These are phyloP conservation scores for Misgurnus mizolepis DNA, from an alignment of 2,113 vertebrate species.

Conservation along the genomic window DNA sequence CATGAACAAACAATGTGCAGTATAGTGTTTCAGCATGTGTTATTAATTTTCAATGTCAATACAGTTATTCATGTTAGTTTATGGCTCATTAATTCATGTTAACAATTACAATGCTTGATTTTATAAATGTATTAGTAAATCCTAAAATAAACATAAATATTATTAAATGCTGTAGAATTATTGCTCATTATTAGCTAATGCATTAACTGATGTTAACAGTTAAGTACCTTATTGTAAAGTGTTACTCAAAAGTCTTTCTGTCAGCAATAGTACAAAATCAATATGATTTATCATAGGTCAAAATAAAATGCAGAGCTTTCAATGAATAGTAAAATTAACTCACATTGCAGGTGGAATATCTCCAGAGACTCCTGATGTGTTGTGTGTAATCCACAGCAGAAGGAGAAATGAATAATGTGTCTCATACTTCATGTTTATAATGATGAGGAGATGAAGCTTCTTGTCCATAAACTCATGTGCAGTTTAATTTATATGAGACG, in stretches of 20 bases:
- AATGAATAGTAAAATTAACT: constrained; percentile 62
- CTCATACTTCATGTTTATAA: not conserved
- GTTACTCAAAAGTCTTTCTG: not conserved
- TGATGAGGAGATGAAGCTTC: not conserved
- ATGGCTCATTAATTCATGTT: no score
- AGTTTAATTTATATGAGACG: no score
- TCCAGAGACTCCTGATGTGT: constrained; percentile 83
- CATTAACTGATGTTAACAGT: not conserved
- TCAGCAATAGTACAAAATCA: not conserved
- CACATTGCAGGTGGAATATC: constrained; percentile 96
- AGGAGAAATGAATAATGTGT: constrained; percentile 62
- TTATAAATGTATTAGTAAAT: no score
- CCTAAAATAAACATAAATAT: no score
- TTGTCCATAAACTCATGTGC: not conserved
- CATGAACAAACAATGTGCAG: no score
- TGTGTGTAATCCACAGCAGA: constrained; percentile 80
- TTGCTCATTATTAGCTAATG: no score
- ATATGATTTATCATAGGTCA: not conserved
- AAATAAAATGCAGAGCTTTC: not conserved
- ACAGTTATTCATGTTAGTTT: no score
- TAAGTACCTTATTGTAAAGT: not conserved
- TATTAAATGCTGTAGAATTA: no score
- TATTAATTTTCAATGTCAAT: no score
- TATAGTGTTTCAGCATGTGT: no score
- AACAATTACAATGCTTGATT: no score